Base-by-base conservation (phyloP, 2,113 vertebrate species). In the Rhinolophus sinicus region DNA sequence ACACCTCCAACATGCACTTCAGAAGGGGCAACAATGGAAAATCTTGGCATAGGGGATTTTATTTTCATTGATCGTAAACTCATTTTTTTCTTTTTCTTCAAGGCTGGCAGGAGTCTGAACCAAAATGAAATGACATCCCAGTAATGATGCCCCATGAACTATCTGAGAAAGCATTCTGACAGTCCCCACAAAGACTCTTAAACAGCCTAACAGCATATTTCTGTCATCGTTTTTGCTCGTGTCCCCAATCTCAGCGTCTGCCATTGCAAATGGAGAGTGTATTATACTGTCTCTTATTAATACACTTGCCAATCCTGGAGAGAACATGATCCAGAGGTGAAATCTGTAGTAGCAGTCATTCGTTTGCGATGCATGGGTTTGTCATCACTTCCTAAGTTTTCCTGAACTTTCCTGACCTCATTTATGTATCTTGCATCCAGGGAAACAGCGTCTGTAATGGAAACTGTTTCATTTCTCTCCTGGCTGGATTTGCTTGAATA, bases 381-480 rank as follows among this genome's bases (percentile, higher is more conserved):
- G 82, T 4, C n/a, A 76, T 87, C 24, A 70, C 50, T 58, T 75
- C 18, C 30, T 35, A 44, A 44, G 21, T 21, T 95, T 96, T 75
- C 35, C 6, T 47, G 70, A 95, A 83, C 1, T 7, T 89, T 83
- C 89, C 84, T 93, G 96, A 52, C 5, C 0, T 93, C 1, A 6
- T 44, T 93, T 78, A 82, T 33, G 58, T 67, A 81, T 72, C 65
- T 80, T 2, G 12, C 69, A 33, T 14, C 22, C 11, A 5, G 21
- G 95, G 21, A 86, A 88, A 96, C 93, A 73, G 6, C 4, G 88
- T 85, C 47, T 91, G 38, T 83, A 47, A 85, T 54, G 54, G 3
- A 87, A 97, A 92, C 52, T 19, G 52, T 62, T n/a, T 22, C 76
- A 81, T 21, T 22, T 0, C 0, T 73, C 97, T 93, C 28, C n/a